Evolutionary conservation across 2,797 vertebrate genomes (phyloP), one percentile per base, ranked within the genome.

Genomic region (Coregonus sp.): DNA sequence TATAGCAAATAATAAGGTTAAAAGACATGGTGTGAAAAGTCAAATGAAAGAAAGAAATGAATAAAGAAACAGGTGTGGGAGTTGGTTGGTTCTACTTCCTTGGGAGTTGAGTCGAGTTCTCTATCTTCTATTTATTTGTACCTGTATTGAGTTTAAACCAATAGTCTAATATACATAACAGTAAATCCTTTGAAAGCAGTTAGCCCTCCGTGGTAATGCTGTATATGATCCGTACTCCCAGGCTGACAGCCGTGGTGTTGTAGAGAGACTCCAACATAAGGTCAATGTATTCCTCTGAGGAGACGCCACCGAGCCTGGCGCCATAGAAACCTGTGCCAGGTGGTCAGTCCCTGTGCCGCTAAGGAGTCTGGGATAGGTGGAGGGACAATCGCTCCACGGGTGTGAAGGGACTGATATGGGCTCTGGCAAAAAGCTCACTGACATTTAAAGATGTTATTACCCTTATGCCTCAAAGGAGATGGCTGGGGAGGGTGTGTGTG

Each of bases 361-460:
- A 74, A 82, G 82, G 69, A 80, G 72, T 68, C 50, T 75, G 75
- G 73, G 50, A 79, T 78, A 77, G 69, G 29, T 5, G 76, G 40
- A 50, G 82, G 37, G 56, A 80, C 80, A 78, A 85, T 82, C 79
- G 84, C 75, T 67, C n/a, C 15, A 54, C 18, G 71, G 18, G 71
- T 59, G 70, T 31, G 20, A 33, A 12, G 72, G 72, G 54, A 56
- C 78, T 81, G 81, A 89, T 83, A 82, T 76, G 15, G 16, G 47
- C 12, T 5, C 61, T 70, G 81, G 65, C 61, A 74, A 77, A 78
- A 77, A 61, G 54, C 80, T 82, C 5, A 54, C 66, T 87, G 89
- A 87, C 86, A 90, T 88, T 90, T 89, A 20, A 33, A 86, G 72
- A 83, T 63, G 29, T 67, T 78, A 81, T 65, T 68, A 31, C 78